These are phyloP conservation scores for Samia ricini DNA, from an alignment of 1,140 invertebrate genomes.

Conservation along the genomic window DNA sequence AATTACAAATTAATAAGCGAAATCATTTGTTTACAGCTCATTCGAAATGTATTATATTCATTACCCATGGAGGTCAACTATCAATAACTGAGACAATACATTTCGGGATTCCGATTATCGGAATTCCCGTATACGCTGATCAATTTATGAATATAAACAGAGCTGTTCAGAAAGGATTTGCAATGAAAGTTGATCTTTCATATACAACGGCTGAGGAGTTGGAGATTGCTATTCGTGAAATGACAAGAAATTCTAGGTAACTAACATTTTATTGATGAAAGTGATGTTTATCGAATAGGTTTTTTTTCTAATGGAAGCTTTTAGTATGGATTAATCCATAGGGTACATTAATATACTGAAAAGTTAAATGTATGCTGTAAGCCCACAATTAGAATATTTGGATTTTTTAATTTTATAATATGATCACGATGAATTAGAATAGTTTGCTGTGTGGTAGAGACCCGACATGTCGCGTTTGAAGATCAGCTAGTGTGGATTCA, in stretches of 20 bases:
- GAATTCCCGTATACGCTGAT: conserved; percentile 83
- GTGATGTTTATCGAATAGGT: neutral
- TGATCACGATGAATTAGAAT: no score
- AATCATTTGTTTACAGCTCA: conserved; percentile 75
- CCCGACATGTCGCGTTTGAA: no score
- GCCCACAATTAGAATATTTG: neutral
- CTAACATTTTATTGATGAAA: neutral
- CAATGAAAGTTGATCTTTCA: conserved; percentile 28
- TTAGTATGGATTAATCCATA: neutral
- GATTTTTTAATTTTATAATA: neutral
- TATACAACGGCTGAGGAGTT: conserved; percentile 26
- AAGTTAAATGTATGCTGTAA: neutral
- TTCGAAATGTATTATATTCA: conserved; percentile 80
- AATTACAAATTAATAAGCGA: neutral
- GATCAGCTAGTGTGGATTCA: no score
- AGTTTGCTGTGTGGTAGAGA: no score
- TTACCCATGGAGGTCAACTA: conserved; percentile 84
- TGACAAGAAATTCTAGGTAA: conserved; percentile 28
- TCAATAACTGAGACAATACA: conserved; percentile 82
- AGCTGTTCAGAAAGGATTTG: conserved; percentile 38
- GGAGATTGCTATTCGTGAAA: conserved; percentile 30
- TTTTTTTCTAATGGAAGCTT: neutral
- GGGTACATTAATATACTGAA: no score
- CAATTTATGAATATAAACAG: conserved; percentile 75
- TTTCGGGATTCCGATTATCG: conserved; percentile 81